Evolutionary conservation across 2,888 invertebrate species (phyloP), one percentile per base, ranked within the genome.

Genomic region (Mystacides longicornis): DNA sequence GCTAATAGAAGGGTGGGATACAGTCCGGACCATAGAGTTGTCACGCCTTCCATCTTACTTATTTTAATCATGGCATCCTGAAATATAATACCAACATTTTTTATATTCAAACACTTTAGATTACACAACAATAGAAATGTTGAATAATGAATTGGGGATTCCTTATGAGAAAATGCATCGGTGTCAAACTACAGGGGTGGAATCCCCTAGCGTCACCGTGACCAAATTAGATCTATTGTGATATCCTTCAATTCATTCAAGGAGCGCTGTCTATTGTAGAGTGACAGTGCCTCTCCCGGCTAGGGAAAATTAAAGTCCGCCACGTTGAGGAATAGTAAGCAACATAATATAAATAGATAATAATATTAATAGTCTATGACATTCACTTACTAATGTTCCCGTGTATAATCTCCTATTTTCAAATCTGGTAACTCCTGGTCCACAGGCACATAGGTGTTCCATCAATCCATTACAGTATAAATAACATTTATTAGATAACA

Each of bases 51-150:
- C 49, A 81, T 71, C 67, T 86, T 83, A 23, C 88, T 80, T 64
- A 99, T 99, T 80, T 97, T 95, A 53, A 91, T 72, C 71, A 98
- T 86, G 9, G 98, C 98, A 81, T 99, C 98, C 95, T 97, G 69
- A 23, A 66, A 65, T 52, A 21, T 3, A 45, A 19, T 19, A 19
- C 18, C 14, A 14, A n/a, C n/a, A n/a, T n/a, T n/a, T n/a, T n/a
- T n/a, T n/a, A n/a, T n/a, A n/a, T n/a, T n/a, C n/a, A n/a, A n/a
- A n/a, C n/a, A n/a, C n/a, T n/a, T n/a, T n/a, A n/a, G n/a, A n/a
- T n/a, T n/a, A n/a, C n/a, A n/a, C n/a, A n/a, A n/a, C n/a, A n/a
- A n/a, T n/a, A n/a, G n/a, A n/a, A n/a, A n/a, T n/a, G n/a, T n/a
- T n/a, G n/a, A n/a, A n/a, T n/a, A n/a, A n/a, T n/a, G n/a, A n/a